Evolutionary conservation across 2,113 vertebrate genomes (phyloP), one percentile per base, ranked within the genome.

Genomic region (Percopsis transmontana): DNA sequence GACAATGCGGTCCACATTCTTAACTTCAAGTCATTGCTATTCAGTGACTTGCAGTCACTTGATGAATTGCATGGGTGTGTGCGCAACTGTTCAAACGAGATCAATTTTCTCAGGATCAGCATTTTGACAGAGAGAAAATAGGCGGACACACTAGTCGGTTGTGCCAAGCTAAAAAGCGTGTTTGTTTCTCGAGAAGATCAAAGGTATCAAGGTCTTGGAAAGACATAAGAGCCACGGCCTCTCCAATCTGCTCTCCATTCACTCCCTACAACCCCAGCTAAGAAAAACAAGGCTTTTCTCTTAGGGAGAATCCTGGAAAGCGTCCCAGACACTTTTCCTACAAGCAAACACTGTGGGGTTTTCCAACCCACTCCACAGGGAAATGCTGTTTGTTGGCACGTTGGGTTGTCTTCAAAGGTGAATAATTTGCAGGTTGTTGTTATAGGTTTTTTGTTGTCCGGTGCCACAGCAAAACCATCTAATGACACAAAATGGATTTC

Each of bases 151-250:
- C 76, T 66, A 66, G 73, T 72, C 2, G 16, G 19, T 58, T 83
- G 81, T 69, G 81, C 82, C 76, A 76, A 76, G 76, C 82, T 86
- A 78, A 90, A 89, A 89, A 88, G 89, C 84, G 71, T 88, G 84
- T 87, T 90, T 86, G 88, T 84, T 85, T 89, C 83, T 85, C 68
- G 79, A 80, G 82, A 76, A 87, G 86, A 92, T 92, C 91, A 91
- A 89, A 91, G 87, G 84, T 82, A 78, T 76, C 18, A 44, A 81
- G 81, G 79, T 81, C 85, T 90, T 92, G 90, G 91, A 89, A 72
- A 79, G 88, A 89, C 86, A 91, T 91, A 84, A 91, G 89, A 89
- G 74, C 62, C 64, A 41, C 67, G 68, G 68, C 75, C 79, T 74
- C 77, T 77, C 77, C 84, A 89, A 88, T 88, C 87, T 89, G 89